Base-by-base conservation (phyloP, 1,140 invertebrate species). In the Nylanderia fulva region DNA sequence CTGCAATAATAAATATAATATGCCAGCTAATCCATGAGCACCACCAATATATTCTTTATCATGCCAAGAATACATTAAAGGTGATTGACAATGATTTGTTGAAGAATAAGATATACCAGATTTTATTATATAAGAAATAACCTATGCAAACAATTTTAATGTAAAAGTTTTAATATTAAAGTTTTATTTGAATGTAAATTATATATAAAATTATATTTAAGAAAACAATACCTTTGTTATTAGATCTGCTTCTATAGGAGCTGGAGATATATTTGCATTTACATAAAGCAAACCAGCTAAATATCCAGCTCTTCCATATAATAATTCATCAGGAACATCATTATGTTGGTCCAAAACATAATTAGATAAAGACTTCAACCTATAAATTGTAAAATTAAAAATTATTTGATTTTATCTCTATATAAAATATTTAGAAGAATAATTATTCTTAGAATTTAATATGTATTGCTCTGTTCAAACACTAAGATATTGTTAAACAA, bases 61-160 rank as follows among this genome's bases (percentile, higher is more conserved):
- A 95, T 99, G 98, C 98, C 98, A 99, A 89, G 96, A 94, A 94
- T 97, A 99, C 95, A 98, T 96, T 24, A 99, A 93, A 2, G 97
- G 97, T 88, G 95, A 95, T 64, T 95, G 94, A 76, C 91, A 94
- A 86, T 93, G 93, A 88, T 93, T 94, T 86, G 94, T 86, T 79
- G 88, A 90, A 15, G 96, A 94, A 82, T 96, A 96, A 42, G 93
- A 91, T 93, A 96, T 95, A 9, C 98, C 98, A 89, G 96, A 96
- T 86, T 95, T 94, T 21, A 98, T 90, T 36, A 98, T 96, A 15
- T 95, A 92, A 76, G 94, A 86, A 33, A 97, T 95, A 0, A 98
- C 96, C 96, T 97, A 86, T 54, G 93, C 0, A 48, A 90, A 56
- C 15, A 66, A 54, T 64, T 84, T 85, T 61, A n/a, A 63, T 29